Evolutionary conservation across 2,888 invertebrate species (phyloP).

Genomic region (Muschampia plurimacula): DNA sequence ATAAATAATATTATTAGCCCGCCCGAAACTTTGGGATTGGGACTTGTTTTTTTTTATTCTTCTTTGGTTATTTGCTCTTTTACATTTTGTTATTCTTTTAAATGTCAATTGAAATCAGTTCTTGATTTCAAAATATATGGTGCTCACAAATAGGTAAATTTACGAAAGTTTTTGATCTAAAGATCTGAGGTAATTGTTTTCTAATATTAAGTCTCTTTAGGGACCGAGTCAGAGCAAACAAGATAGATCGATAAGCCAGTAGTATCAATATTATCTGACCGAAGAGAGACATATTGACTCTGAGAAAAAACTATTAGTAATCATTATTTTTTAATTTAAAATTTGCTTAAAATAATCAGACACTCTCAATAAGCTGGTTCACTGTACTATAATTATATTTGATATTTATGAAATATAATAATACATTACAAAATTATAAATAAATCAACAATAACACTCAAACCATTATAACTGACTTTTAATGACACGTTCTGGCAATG

Average conservation of each 20-base stretch:
- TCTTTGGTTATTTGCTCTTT: neutral
- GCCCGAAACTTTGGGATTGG: constrained; percentile 3
- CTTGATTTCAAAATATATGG: neutral
- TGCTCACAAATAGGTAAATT: neutral
- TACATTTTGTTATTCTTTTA: constrained; percentile 17
- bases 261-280: no score
- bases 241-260: no score
- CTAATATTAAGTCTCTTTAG: no score
- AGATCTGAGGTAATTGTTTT: no score
- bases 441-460: constrained; percentile 11
- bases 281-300: no score
- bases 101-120: neutral
- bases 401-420: neutral
- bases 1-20: constrained; percentile 37
- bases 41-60: constrained; percentile 28
- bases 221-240: no score
- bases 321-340: no score
- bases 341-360: no score
- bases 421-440: constrained; percentile 4
- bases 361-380: no score
- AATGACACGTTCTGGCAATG: constrained; percentile 31
- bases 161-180: neutral
- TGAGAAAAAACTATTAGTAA: no score
- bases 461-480: constrained; percentile 24
- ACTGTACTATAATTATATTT: neutral